Evolutionary conservation across 1,140 invertebrate genomes (phyloP).

Genomic region (Drosophila serrata): DNA sequence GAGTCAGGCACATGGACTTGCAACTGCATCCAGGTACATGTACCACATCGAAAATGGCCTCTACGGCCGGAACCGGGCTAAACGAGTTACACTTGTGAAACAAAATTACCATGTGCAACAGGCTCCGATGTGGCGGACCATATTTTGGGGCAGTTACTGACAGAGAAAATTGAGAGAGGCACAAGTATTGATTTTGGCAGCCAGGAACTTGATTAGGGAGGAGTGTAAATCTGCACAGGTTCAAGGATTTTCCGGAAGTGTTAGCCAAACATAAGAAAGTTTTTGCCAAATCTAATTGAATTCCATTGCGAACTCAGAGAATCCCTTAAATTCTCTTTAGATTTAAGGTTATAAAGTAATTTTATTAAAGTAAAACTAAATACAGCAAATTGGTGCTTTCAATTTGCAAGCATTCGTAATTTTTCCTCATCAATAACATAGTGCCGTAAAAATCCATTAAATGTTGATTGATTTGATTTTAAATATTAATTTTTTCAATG

Average conservation of each 20-base stretch:
- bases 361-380: background rate
- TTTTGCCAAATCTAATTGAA: background rate
- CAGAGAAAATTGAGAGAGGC: background rate
- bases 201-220: background rate
- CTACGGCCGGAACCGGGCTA: constrained; percentile 50
- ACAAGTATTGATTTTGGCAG: constrained; percentile 10
- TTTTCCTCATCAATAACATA: background rate
- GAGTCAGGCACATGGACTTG: constrained; percentile 22
- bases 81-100: constrained; percentile 58
- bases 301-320: background rate
- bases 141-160: constrained; percentile 15
- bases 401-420: background rate
- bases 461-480: background rate
- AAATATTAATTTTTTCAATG: background rate
- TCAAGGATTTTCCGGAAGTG: background rate
- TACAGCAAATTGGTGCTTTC: background rate
- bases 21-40: constrained; percentile 8
- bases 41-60: constrained; percentile 29
- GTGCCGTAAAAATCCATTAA: background rate
- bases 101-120: constrained; percentile 54
- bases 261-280: background rate
- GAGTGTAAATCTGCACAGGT: background rate
- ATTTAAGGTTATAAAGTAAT: background rate
- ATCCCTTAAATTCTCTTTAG: background rate
- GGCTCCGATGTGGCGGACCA: constrained; percentile 1